Evolutionary conservation across 1,140 invertebrate genomes (phyloP), one percentile per base, ranked within the genome.

Genomic region (Pachyrhynchus sulphureomaculatus): DNA sequence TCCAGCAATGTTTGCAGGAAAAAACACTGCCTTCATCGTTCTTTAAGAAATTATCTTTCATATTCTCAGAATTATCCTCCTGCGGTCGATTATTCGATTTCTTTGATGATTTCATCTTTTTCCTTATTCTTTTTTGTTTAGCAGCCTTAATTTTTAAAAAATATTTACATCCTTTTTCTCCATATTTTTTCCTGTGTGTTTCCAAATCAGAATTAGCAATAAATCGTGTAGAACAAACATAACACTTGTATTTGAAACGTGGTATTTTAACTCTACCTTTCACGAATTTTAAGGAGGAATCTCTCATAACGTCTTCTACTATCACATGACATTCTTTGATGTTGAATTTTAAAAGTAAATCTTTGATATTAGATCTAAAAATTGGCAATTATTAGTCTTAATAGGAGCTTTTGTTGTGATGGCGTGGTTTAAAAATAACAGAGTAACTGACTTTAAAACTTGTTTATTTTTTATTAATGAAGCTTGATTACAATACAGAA

Each of bases 201-300:
- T 29, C 15, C 1, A 57, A 20, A 18, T 57, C 54, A 17, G 23
- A 8, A 21, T 23, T 26, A n/a, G 54, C 34, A 10, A 57, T 34
- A 20, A 57, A 57, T 13, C 26, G 26, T 9, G 29, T 36, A 15
- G 41, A 57, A 26, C 54, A 57, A 2, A 57, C 32, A 10, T 57
- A 57, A 34, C 54, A 57, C 17, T 57, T 57, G 37, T 57, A 57
- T 23, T 57, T 57, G n/a, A 57, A 57, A 29, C 54, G 21, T 12
- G 54, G 54, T 6, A 57, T 13, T 34, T 34, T 57, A 0, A 42
- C 34, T 29, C 17, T 37, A 8, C 37, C 37, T 17, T 59, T 49
- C n/a, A 41, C 32, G 20, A 59, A 49, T 18, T 51, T 49, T n/a
- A 59, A 41, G 10, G 21, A 39, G 12, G 53, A 26, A 20, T 56